Percentiles rank a stretch among this genome's conserved stretches.
These are phyloP conservation scores for Drosophila infuscata DNA, from an alignment of 2,888 invertebrate species.

Conservation along the genomic window DNA sequence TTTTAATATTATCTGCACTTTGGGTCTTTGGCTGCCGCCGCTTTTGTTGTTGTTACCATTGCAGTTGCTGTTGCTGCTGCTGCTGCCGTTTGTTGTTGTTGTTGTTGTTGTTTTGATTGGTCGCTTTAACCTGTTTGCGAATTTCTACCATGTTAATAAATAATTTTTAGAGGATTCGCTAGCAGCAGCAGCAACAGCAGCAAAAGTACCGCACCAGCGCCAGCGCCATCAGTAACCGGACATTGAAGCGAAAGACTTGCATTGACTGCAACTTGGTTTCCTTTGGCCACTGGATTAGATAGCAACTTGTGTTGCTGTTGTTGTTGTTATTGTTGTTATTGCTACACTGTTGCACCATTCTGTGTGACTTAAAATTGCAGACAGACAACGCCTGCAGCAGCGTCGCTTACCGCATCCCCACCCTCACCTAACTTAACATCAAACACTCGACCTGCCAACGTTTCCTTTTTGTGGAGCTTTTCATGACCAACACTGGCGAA, in stretches of 20 bases:
- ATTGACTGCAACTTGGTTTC: slow-evolving; percentile 18
- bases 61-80: slow-evolving; percentile 17
- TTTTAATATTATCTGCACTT: slow-evolving; percentile 79
- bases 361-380: slow-evolving; percentile 53
- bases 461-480: not conserved
- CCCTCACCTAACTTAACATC: slow-evolving; percentile 6
- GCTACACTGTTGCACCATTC: slow-evolving; percentile 8
- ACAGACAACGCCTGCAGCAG: slow-evolving; percentile 26
- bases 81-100: slow-evolving; percentile 23
- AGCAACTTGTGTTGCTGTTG: slow-evolving; percentile 21
- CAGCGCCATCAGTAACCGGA: slow-evolving; percentile 48
- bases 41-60: slow-evolving; percentile 42
- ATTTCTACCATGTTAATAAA: slow-evolving; percentile 83
- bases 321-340: not conserved
- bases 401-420: slow-evolving; percentile 7
- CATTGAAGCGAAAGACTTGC: slow-evolving; percentile 18
- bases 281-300: slow-evolving; percentile 48
- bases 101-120: slow-evolving; percentile 76
- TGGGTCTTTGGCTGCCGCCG: slow-evolving; percentile 73
- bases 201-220: slow-evolving; percentile 37
- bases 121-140: slow-evolving; percentile 83
- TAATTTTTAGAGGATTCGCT: slow-evolving; percentile 83
- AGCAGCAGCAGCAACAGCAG: slow-evolving; percentile 43
- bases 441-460: slow-evolving; percentile 8
- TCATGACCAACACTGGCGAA: slow-evolving; percentile 6